Evolutionary conservation across 2,113 vertebrate species (phyloP), one percentile per base, ranked within the genome.

Genomic region (Euleptes europaea): DNA sequence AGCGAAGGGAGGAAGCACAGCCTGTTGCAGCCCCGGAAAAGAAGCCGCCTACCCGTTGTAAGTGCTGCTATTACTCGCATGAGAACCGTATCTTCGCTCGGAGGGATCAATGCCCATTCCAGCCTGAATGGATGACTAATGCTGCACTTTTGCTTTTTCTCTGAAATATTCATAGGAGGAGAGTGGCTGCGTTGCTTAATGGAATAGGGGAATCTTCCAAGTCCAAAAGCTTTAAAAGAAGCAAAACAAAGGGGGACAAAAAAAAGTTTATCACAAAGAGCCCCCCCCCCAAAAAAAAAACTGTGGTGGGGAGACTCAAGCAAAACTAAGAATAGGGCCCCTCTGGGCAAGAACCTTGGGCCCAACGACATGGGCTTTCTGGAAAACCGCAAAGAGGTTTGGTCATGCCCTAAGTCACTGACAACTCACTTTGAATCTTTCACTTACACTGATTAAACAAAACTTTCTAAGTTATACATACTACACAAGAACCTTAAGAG

Each of bases 91-190:
- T 74, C 40, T 83, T 74, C 38, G 3, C 70, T 65, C 51, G 4
- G 5, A 73, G 38, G 70, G 81, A 73, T 83, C 81, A 63, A 63
- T 63, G 81, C 81, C 70, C 28, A 9, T 63, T 73, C 51, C 44
- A 28, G 40, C 54, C 75, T 57, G 75, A 70, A 84, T 42, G 35
- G 75, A 71, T 78, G 35, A 70, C 60, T 76, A 75, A 66, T 65
- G 72, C 23, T 21, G 83, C 73, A 84, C 83, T 70, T 78, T 40
- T 47, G 44, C 83, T 54, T 84, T 54, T 82, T 40, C 33, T 15
- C 51, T 78, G 65, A 84, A 84, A 84, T 84, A 84, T 84, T 84
- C 83, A 84, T 84, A 77, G 83, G 44, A 54, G 47, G 4, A 44
- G 75, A 84, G 75, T 84, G 65, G 33, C 83, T 57, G 66, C 42